Conservation (phyloP, 2,797 vertebrate species). For the Chelon labrosus region DNA sequence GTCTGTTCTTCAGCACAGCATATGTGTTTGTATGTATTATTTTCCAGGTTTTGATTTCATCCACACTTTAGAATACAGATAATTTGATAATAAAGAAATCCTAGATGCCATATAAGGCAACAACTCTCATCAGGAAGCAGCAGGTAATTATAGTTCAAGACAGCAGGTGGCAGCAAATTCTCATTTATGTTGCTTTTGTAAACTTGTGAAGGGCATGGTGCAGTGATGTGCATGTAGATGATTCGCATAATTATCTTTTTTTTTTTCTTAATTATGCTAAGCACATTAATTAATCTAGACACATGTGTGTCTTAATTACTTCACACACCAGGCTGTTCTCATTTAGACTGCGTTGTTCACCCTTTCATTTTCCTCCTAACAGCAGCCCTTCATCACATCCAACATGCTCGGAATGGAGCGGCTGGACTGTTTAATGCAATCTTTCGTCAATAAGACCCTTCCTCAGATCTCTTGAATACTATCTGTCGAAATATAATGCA, state of each 20-base stretch:
- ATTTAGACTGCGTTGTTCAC: not conserved
- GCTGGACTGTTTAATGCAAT: not conserved
- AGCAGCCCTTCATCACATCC: not conserved
- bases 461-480: no score
- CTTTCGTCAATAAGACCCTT: not conserved
- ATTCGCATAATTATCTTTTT: not conserved
- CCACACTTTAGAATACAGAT: no score
- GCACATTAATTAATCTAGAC: not conserved
- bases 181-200: not conserved
- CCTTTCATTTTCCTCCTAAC: slow-evolving; percentile 3
- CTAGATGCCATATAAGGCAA: no score
- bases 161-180: slow-evolving; percentile 67
- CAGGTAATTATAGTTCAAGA: fast-evolving
- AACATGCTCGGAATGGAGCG: not conserved
- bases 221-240: not conserved
- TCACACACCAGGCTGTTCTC: not conserved
- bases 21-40: no score
- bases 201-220: not conserved
- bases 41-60: no score
- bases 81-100: no score
- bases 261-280: not conserved
- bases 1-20: no score
- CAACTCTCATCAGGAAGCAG: not conserved
- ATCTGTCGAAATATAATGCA: no score
- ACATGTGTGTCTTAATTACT: not conserved